Base-by-base conservation (phyloP, 2,797 vertebrate species). In the Acrossocheilus fasciatus region DNA sequence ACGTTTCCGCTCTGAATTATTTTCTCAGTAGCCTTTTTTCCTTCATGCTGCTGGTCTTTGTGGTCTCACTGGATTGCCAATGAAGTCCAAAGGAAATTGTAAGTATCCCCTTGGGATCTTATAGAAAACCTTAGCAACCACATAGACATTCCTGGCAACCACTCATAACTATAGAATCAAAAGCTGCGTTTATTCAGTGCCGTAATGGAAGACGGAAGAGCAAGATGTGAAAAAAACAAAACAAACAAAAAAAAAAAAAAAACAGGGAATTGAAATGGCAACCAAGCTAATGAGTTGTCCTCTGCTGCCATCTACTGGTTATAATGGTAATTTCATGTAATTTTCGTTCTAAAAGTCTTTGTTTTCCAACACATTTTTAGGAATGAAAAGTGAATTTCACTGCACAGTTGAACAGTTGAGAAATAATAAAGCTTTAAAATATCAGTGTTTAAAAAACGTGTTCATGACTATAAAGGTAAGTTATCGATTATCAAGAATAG, bases 1-100 rank as follows among this genome's bases (percentile, higher is more conserved):
- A 87, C 41, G 20, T 89, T 86, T 91, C 81, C 76, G 39, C 77
- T 68, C 80, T 89, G 69, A 87, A 86, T 73, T 78, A 83, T 87
- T 86, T 90, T 75, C 34, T 75, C 39, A 75, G 54, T 75, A 86
- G 78, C 85, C 88, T 89, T 88, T 69, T 20, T 73, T 62, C 64
- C 52, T 72, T 73, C 43, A 20, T 17, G 26, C 50, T 41, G n/a
- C 15, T 78, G 41, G 20, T 36, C 82, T 84, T 77, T 47, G 64
- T 30, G 23, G 23, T 57, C 43, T 59, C 47, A 41, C 20, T 81
- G 41, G 74, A 43, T 59, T 70, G 20, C 41, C 73, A 41, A 50
- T 54, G 57, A 18, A 74, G 6, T 47, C 39, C n/a, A 79, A 30
- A 23, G 36, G n/a, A 57, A 41, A 64, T 23, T 69, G 47, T 34